These are phyloP conservation scores for Archaeoteleia sp. DNA, from an alignment of 2,888 invertebrate genomes.

Conservation along the genomic window DNA sequence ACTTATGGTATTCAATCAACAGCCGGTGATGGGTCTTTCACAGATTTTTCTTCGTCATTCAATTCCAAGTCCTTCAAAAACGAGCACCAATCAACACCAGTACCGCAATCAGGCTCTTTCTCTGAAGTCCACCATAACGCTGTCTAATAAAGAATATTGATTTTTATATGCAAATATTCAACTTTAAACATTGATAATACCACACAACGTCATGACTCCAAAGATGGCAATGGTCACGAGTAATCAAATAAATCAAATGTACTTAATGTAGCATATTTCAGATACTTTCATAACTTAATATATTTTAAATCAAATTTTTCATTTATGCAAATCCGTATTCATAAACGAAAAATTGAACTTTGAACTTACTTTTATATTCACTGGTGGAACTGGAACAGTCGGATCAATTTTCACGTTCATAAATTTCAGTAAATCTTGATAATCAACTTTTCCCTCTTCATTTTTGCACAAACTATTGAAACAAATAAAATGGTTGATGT, in stretches of 20 bases:
- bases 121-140: slow-evolving; percentile 76
- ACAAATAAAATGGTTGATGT: too few relatives aligned
- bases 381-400: slow-evolving; percentile 75
- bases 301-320: too few relatives aligned
- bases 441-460: slow-evolving; percentile 80
- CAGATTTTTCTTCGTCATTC: slow-evolving; percentile 60
- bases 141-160: slow-evolving; percentile 65
- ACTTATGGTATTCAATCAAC: slow-evolving; percentile 11
- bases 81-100: slow-evolving; percentile 75
- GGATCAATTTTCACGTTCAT: slow-evolving; percentile 81
- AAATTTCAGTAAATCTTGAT: slow-evolving; percentile 83
- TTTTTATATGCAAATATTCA: background rate
- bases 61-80: slow-evolving; percentile 76
- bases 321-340: too few relatives aligned
- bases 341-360: too few relatives aligned
- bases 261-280: too few relatives aligned
- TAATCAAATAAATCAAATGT: too few relatives aligned
- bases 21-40: slow-evolving; percentile 7
- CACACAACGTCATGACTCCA: too few relatives aligned
- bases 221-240: too few relatives aligned
- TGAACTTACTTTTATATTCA: slow-evolving; percentile 76
- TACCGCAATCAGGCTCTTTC: slow-evolving; percentile 72
- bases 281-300: slow-evolving; percentile 9
- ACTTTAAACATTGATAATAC: too few relatives aligned
- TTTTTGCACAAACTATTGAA: slow-evolving; percentile 79